These are phyloP conservation scores for Chelonoidis abingdonii DNA, from an alignment of 2,113 vertebrate species.

Conservation along the genomic window DNA sequence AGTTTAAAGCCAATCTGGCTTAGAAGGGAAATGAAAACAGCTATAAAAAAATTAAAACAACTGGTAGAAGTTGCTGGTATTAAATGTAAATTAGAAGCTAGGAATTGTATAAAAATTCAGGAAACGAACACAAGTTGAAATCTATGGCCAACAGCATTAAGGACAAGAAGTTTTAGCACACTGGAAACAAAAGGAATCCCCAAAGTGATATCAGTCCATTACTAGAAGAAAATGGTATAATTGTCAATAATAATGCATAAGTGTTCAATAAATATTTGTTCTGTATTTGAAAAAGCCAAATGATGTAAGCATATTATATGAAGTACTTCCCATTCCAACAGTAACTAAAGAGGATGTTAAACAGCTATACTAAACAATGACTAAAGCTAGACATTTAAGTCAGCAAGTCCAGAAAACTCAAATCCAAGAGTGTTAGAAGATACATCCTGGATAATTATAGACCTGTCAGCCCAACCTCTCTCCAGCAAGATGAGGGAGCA, in stretches of 20 bases:
- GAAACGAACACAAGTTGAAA: not conserved
- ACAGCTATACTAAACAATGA: conserved; percentile 10
- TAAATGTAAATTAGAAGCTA: conserved; percentile 51
- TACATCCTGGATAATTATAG: accelerated
- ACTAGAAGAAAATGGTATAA: not conserved
- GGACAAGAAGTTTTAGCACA: not conserved
- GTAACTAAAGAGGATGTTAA: conserved; percentile 53
- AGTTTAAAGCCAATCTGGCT: conserved; percentile 37
- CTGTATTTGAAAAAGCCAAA: not conserved
- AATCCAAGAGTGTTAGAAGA: conserved; percentile 33
- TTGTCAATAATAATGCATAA: conserved; percentile 17
- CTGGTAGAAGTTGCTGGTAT: conserved; percentile 22
- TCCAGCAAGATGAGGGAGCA: not conserved
- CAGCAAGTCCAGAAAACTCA: conserved; percentile 37
- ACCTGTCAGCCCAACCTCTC: not conserved
- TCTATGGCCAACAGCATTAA: not conserved
- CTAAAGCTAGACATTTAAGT: conserved; percentile 42
- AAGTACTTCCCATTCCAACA: conserved; percentile 57
- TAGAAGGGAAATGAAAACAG: conserved; percentile 39
- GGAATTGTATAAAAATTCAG: conserved; percentile 13
- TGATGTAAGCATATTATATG: conserved; percentile 10
- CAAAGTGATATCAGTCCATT: not conserved
- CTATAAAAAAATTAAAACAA: not conserved
- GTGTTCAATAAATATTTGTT: not conserved
- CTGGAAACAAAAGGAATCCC: not conserved